A percentile compares a stretch with the other conserved stretches of the same genome.
Conservation (phyloP, 2,888 invertebrate genomes). For the Tinea trinotella region DNA sequence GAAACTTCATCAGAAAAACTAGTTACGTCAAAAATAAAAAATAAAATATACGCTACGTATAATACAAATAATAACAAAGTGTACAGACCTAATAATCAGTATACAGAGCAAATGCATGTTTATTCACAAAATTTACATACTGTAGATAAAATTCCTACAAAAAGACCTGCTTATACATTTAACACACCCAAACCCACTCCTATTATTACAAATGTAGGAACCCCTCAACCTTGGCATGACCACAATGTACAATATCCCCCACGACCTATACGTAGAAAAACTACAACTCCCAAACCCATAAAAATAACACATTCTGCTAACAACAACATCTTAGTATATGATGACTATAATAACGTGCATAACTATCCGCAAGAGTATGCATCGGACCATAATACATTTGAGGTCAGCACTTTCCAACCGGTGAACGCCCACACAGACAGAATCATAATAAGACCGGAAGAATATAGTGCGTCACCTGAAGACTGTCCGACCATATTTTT, state of each 20-base stretch:
- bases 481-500: constrained; percentile 73
- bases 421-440: constrained; percentile 51
- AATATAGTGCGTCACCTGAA: constrained; percentile 52
- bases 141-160: constrained; percentile 33
- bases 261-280: constrained; percentile 26
- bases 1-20: constrained; percentile 29
- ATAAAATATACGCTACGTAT: neutral
- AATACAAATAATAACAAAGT: constrained; percentile 29
- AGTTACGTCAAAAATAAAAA: neutral
- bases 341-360: constrained; percentile 41
- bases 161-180: constrained; percentile 38
- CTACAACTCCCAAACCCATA: constrained; percentile 43
- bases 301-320: constrained; percentile 40
- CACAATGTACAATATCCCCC: neutral
- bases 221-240: constrained; percentile 45
- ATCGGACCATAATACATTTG: constrained; percentile 37
- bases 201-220: constrained; percentile 58
- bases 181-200: constrained; percentile 49
- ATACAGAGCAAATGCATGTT: constrained; percentile 40
- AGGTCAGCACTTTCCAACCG: constrained; percentile 58
- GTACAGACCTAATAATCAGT: constrained; percentile 36
- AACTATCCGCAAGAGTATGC: constrained; percentile 31
- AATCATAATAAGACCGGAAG: constrained; percentile 62
- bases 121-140: constrained; percentile 47
- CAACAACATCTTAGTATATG: constrained; percentile 27